These are phyloP conservation scores for Trematomus loennbergii DNA, from an alignment of 2,113 vertebrate species.

Conservation along the genomic window DNA sequence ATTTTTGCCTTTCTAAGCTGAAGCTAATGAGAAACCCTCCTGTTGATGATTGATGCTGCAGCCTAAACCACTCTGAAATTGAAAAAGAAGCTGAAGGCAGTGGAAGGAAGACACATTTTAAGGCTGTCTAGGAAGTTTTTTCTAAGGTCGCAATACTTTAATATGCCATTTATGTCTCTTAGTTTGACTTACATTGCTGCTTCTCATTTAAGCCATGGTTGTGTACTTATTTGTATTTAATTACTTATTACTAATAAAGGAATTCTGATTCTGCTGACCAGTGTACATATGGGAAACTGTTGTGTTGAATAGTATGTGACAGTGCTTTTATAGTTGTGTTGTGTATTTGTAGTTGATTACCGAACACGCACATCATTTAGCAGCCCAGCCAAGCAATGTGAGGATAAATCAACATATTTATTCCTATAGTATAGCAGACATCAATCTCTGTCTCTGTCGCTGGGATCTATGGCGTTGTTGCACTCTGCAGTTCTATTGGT, in stretches of 20 bases:
- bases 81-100: conserved; percentile 12
- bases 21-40: conserved; percentile 17
- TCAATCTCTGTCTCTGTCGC: conserved; percentile 53
- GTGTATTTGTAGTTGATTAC: conserved; percentile 25
- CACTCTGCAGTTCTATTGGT: conserved; percentile 27
- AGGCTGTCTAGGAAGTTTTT: neutral
- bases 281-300: neutral
- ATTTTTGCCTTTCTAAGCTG: conserved; percentile 12
- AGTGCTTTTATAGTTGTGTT: neutral
- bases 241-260: no score
- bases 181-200: no score
- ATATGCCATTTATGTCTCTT: no score
- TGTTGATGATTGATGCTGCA: conserved; percentile 21
- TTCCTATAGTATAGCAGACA: conserved; percentile 51
- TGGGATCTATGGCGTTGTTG: conserved; percentile 28
- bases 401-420: conserved; percentile 54
- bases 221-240: no score
- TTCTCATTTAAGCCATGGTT: no score
- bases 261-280: no score
- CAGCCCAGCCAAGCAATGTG: conserved; percentile 10
- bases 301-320: neutral
- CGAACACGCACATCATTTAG: conserved; percentile 34
- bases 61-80: neutral
- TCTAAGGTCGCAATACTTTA: no score
- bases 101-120: conserved; percentile 20